Conservation (phyloP, 2,888 invertebrate genomes). For the Tuberolachnus salignus region DNA sequence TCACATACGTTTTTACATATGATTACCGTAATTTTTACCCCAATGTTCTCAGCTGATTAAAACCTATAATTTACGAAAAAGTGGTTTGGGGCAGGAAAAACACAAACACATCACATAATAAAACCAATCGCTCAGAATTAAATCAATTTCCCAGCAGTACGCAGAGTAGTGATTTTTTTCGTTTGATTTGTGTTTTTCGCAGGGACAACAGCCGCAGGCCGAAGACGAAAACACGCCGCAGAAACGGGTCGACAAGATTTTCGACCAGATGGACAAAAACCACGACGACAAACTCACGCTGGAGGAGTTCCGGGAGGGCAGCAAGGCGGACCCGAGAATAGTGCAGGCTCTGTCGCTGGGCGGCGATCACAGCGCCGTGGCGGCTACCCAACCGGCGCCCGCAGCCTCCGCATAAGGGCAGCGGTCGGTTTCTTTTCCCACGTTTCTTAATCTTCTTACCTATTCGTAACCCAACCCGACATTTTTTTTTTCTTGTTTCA, state of each 20-base stretch:
- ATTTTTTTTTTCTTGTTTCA: too few relatives aligned
- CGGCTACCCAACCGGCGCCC: conserved; percentile 62
- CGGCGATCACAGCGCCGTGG: conserved; percentile 70
- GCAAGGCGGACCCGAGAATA: conserved; percentile 97
- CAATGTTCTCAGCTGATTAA: too few relatives aligned
- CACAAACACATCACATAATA: too few relatives aligned
- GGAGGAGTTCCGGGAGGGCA: conserved; percentile 96
- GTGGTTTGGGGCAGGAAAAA: too few relatives aligned
- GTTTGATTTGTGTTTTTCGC: conserved; percentile 58
- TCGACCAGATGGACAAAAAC: conserved; percentile 98
- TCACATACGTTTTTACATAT: too few relatives aligned
- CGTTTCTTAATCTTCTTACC: too few relatives aligned
- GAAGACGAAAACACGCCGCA: conserved; percentile 92
- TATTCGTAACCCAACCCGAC: too few relatives aligned
- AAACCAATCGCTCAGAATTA: too few relatives aligned
- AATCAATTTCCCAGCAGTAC: too few relatives aligned
- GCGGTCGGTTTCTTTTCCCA: not conserved
- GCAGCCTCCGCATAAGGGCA: conserved; percentile 3
- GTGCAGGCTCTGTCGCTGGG: conserved; percentile 92
- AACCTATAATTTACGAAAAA: too few relatives aligned
- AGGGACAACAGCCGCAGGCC: conserved; percentile 87
- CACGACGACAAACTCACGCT: conserved; percentile 94
- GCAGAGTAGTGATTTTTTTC: not conserved
- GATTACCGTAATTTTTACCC: too few relatives aligned
- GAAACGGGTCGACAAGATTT: conserved; percentile 97